phyloP scores from a whole-genome alignment of 2,888 invertebrate species.

The Drosophila peninsularis region DNA sequence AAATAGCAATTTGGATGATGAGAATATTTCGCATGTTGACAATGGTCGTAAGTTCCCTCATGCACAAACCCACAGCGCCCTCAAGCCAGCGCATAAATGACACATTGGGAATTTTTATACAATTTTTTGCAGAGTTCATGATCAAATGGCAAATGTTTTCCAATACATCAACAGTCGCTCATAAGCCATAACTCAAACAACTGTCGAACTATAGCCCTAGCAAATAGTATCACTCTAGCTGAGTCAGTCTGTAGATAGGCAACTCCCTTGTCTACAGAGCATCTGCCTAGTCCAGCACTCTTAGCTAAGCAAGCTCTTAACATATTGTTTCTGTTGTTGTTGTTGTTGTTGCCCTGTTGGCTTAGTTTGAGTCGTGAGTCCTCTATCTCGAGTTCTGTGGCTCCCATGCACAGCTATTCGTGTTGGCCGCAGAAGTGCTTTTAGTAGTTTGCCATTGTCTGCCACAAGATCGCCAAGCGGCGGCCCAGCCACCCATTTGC shows the following conservation, averaged over 20 bases:
- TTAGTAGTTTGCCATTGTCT: constrained; percentile 76
- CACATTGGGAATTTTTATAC: no score
- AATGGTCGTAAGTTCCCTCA: no score
- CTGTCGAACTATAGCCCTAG: no score
- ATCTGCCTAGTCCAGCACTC: not conserved
- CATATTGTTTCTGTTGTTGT: constrained; percentile 15
- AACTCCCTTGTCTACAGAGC: not conserved
- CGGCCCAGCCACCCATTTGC: constrained; percentile 7
- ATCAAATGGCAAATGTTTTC: no score
- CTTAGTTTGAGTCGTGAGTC: constrained; percentile 47
- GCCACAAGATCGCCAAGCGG: constrained; percentile 52
- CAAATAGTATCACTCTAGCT: not conserved
- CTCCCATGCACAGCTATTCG: constrained; percentile 37
- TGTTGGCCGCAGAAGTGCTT: constrained; percentile 74
- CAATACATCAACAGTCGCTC: no score
- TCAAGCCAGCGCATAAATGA: no score
- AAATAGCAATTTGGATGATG: no score
- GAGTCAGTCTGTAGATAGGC: not conserved
- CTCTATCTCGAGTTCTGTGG: constrained; percentile 30
- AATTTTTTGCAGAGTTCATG: no score
- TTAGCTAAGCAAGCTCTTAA: not conserved
- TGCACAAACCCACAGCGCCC: no score
- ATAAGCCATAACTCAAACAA: no score
- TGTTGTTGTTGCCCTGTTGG: constrained; percentile 13
- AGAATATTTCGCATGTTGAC: no score